Conservation (phyloP, 1,140 invertebrate species). For the Notospermus geniculatus region DNA sequence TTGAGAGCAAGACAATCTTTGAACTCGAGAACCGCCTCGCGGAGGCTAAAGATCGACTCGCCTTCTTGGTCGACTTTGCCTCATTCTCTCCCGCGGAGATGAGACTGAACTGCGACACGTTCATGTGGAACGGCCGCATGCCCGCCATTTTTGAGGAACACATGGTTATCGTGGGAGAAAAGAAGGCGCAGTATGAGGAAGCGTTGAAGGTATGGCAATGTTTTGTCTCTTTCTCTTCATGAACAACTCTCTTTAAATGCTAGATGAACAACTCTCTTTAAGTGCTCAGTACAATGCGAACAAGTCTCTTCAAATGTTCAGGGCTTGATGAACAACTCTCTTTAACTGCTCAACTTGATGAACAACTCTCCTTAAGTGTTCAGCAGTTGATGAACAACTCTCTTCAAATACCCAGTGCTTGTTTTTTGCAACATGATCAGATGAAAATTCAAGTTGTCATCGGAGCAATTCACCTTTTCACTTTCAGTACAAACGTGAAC, state of each 20-base stretch:
- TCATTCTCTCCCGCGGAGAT: constrained; percentile 77
- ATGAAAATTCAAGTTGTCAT: constrained; percentile 4
- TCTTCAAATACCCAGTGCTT: constrained; percentile 36
- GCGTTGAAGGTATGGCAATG: constrained; percentile 66
- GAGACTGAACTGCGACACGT: constrained; percentile 72
- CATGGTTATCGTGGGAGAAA: constrained; percentile 73
- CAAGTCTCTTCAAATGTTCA: too few species aligned
- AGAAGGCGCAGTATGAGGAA: constrained; percentile 84
- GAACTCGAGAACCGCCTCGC: constrained; percentile 74
- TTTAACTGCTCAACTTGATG: too few species aligned
- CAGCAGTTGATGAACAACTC: neutral
- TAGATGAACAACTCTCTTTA: too few species aligned
- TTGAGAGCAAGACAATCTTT: constrained; percentile 69
- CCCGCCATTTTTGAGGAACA: constrained; percentile 78
- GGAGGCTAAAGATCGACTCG: constrained; percentile 63
- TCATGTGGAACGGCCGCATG: constrained; percentile 82
- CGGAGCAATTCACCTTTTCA: constrained; percentile 13
- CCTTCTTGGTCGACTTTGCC: constrained; percentile 78
- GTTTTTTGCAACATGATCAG: neutral
- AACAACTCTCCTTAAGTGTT: too few species aligned
- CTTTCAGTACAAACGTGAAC: constrained; percentile 53
- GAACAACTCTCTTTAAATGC: neutral
- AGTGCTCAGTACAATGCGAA: too few species aligned
- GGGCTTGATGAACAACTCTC: too few species aligned
- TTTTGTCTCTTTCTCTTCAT: too few species aligned